phyloP scores from a whole-genome alignment of 2,797 vertebrate species.

The Lemur catta region DNA sequence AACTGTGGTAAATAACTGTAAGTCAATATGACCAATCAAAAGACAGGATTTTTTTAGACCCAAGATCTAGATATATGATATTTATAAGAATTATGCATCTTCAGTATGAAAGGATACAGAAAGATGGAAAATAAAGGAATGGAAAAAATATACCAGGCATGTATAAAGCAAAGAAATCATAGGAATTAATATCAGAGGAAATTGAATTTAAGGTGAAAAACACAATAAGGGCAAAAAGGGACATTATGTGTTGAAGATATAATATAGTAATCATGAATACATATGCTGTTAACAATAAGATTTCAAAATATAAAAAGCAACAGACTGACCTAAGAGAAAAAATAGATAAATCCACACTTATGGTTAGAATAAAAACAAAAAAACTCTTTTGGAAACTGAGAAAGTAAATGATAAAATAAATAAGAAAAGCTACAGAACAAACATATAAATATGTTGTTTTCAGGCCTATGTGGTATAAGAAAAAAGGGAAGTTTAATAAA shows the following conservation, averaged over 20 bases:
- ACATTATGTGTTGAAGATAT: background rate
- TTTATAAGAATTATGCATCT: background rate
- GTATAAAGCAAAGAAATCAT: background rate
- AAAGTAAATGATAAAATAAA: background rate
- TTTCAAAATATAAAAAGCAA: conserved; percentile 2
- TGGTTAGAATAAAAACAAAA: background rate
- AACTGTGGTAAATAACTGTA: background rate
- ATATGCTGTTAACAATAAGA: background rate
- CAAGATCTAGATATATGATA: background rate
- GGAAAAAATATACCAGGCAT: background rate
- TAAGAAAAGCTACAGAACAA: background rate
- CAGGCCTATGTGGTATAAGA: background rate
- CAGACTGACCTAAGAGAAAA: background rate
- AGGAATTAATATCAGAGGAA: background rate
- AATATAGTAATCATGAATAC: background rate
- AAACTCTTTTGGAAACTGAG: background rate
- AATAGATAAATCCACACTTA: background rate
- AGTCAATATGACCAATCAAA: background rate
- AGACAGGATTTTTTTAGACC: background rate
- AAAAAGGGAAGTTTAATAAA: background rate
- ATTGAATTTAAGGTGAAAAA: conserved; percentile 19
- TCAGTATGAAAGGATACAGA: background rate
- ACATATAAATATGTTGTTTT: background rate
- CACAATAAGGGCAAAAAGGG: background rate
- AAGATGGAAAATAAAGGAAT: background rate